These are phyloP conservation scores for Carassius carassius DNA, from an alignment of 2,113 vertebrate species.

Conservation along the genomic window DNA sequence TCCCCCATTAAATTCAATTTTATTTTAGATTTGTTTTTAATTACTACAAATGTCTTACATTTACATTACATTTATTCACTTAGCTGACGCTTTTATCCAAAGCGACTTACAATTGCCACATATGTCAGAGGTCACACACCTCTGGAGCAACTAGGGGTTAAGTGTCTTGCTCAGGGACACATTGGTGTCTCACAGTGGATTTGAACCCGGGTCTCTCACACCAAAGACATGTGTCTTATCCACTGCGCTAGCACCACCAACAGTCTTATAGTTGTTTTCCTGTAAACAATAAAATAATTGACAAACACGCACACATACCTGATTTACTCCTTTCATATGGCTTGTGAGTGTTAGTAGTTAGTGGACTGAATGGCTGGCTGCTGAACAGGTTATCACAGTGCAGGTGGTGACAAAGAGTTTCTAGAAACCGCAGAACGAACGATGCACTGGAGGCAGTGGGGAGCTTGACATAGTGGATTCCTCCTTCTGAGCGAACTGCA, in stretches of 20 bases:
- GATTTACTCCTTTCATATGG: slow-evolving; percentile 75
- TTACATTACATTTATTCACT: no score
- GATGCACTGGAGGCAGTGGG: slow-evolving; percentile 93
- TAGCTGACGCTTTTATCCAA: no score
- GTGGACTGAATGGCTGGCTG: slow-evolving; percentile 92
- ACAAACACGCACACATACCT: slow-evolving; percentile 66
- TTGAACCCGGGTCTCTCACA: no score
- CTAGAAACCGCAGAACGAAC: slow-evolving; percentile 91
- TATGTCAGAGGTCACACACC: no score
- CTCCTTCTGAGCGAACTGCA: slow-evolving; percentile 89
- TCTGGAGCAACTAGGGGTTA: no score
- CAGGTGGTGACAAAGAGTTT: slow-evolving; percentile 91
- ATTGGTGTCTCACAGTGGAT: no score
- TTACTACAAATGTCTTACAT: no score
- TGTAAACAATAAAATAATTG: background rate
- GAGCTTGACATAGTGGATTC: slow-evolving; percentile 88
- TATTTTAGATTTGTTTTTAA: background rate
- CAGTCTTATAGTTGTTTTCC: background rate
- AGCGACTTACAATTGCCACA: no score
- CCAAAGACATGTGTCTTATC: no score
- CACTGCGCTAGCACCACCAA: no score
- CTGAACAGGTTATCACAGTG: slow-evolving; percentile 94
- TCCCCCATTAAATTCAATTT: background rate
- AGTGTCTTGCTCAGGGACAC: no score
- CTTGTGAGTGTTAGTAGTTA: slow-evolving; percentile 46